Conservation (phyloP, 2,797 vertebrate genomes). For the Scolopax rusticola region DNA sequence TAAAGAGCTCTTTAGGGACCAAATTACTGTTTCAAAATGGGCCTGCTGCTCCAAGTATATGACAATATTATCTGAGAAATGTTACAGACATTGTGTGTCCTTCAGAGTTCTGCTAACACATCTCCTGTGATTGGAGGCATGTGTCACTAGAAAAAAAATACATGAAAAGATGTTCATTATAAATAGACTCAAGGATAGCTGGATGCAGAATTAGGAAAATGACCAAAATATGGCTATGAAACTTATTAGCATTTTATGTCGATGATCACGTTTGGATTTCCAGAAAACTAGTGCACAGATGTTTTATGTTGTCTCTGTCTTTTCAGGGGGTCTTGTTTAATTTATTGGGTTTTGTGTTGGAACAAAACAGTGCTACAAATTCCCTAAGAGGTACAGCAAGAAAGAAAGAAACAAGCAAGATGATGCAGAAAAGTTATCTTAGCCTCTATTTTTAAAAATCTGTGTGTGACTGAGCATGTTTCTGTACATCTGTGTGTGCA, state of each 20-base stretch:
- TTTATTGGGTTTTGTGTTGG: neutral
- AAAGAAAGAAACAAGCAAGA: conserved; percentile 3
- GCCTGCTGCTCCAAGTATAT: conserved; percentile 78
- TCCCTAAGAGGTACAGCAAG: neutral
- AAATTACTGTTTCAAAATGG: conserved; percentile 83
- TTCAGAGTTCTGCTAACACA: conserved; percentile 75
- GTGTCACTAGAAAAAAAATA: conserved; percentile 54
- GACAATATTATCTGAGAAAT: conserved; percentile 81
- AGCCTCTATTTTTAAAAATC: neutral
- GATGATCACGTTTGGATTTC: conserved; percentile 24
- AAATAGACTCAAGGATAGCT: conserved; percentile 65
- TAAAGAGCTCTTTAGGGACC: conserved; percentile 82
- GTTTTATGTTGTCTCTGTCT: conserved; percentile 33
- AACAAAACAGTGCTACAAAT: conserved; percentile 29
- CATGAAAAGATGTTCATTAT: conserved; percentile 8
- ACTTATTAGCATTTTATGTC: conserved; percentile 48
- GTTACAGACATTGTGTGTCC: conserved; percentile 74
- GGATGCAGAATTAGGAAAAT: conserved; percentile 57
- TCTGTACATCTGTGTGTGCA: neutral
- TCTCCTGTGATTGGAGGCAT: conserved; percentile 74
- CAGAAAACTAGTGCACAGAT: conserved; percentile 42
- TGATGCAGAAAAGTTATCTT: neutral
- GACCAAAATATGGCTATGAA: conserved; percentile 46
- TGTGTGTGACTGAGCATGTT: neutral
- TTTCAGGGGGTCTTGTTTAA: neutral